These are phyloP conservation scores for Psittacula echo DNA, from an alignment of 2,797 vertebrate species.

Conservation along the genomic window DNA sequence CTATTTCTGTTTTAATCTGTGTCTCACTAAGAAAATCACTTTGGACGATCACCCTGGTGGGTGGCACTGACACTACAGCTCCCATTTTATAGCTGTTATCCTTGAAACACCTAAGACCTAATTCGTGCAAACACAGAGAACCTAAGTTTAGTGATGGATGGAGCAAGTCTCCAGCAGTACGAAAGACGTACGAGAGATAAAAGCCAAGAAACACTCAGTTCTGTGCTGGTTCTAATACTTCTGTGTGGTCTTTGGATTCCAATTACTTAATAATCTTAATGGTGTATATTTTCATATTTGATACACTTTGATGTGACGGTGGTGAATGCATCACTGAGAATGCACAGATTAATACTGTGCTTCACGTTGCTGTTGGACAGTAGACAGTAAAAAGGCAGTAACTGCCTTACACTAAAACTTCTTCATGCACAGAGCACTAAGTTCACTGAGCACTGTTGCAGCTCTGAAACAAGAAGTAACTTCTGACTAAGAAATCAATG, in stretches of 20 bases:
- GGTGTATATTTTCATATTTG: background rate
- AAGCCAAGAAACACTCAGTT: background rate
- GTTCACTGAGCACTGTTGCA: background rate
- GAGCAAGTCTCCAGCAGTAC: background rate
- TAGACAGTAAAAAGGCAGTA: background rate
- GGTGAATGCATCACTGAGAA: background rate
- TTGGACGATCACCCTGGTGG: background rate
- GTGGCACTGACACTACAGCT: background rate
- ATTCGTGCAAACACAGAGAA: background rate
- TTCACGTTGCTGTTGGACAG: background rate
- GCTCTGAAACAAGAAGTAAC: background rate
- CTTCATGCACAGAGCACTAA: background rate
- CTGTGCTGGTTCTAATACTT: background rate
- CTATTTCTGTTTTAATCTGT: background rate
- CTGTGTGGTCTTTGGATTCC: background rate
- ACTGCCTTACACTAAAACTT: background rate
- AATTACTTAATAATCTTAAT: background rate
- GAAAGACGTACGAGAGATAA: background rate
- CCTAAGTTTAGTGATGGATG: background rate
- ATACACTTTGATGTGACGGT: background rate
- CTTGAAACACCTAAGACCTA: background rate
- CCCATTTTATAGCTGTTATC: background rate
- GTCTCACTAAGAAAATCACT: constrained; percentile 10
- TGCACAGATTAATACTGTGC: background rate
- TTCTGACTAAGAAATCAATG: background rate